These are phyloP conservation scores for Novumbra hubbsi DNA, from an alignment of 2,797 vertebrate genomes.

Conservation along the genomic window DNA sequence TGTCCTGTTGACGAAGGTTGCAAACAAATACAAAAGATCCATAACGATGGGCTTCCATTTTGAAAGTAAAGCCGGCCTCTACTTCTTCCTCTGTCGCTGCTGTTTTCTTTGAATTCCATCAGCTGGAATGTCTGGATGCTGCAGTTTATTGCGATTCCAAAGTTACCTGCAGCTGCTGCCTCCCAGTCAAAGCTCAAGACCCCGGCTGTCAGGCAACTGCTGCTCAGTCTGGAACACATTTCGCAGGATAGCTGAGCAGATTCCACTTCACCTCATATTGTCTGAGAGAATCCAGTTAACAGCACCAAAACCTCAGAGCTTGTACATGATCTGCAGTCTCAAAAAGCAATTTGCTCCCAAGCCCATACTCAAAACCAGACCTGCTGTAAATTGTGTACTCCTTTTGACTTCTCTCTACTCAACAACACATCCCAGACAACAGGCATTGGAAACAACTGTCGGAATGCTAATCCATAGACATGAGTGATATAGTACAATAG, in stretches of 20 bases:
- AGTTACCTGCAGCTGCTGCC: slow-evolving; percentile 12
- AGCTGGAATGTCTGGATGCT: slow-evolving; percentile 41
- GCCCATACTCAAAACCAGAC: slow-evolving; percentile 29
- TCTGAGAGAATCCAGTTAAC: slow-evolving; percentile 32
- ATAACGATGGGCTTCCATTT: neutral
- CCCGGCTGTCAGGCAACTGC: slow-evolving; percentile 20
- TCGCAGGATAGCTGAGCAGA: slow-evolving; percentile 28
- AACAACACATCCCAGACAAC: neutral
- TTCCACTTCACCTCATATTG: slow-evolving; percentile 22
- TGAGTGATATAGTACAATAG: neutral
- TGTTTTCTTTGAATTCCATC: slow-evolving; percentile 24
- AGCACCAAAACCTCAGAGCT: slow-evolving; percentile 26
- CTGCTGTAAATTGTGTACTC: slow-evolving; percentile 22
- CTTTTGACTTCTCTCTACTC: slow-evolving; percentile 6
- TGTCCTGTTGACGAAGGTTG: slow-evolving; percentile 4
- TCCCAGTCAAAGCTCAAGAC: slow-evolving; percentile 21
- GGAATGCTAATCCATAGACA: slow-evolving; percentile 5
- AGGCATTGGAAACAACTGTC: neutral
- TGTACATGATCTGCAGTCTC: slow-evolving; percentile 30
- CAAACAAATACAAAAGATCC: slow-evolving; percentile 1
- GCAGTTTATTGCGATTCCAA: slow-evolving; percentile 17
- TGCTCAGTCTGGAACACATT: slow-evolving; percentile 19
- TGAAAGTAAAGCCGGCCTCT: neutral
- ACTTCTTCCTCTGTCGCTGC: slow-evolving; percentile 43
- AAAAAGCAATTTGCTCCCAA: slow-evolving; percentile 40